Base-by-base conservation (phyloP, 2,113 vertebrate genomes). In the Strix aluco region DNA sequence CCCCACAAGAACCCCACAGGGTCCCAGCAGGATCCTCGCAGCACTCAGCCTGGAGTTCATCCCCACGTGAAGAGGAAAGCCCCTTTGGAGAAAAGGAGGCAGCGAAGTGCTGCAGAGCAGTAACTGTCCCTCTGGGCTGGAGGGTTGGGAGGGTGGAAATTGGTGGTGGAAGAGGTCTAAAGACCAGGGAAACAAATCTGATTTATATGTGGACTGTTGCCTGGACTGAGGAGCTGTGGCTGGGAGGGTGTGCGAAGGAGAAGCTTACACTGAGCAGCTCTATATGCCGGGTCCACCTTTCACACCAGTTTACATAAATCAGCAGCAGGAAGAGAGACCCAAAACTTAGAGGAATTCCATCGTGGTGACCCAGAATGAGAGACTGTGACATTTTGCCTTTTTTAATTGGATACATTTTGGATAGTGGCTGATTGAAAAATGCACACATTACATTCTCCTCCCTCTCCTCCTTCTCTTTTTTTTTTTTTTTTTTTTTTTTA, bases 351-450 rank as follows among this genome's bases (percentile, higher is more conserved):
- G 83, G 90, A 96, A 97, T 98, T 96, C 94, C 93, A 88, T 75
- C 32, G 11, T 93, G 81, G 21, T 96, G 97, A 97, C 96, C 97
- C 97, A 93, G 94, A 97, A 95, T 95, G 96, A 97, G 86, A 95
- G 77, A 94, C 59, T 77, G 52, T 96, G 97, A 94, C 96, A 96
- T 94, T 96, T 93, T 79, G 65, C 74, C 16, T 42, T 97, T 96
- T 94, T 93, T 92, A 97, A 93, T 96, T 97, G 88, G 93, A 80
- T 93, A 74, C 52, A 93, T 96, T 97, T 97, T 42, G 36, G 32
- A 79, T 86, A 73, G 63, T 29, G 59, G 74, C n/a, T 92, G 83
- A 92, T 82, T 90, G 44, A 89, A 86, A 84, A 62, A 88, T 66
- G 61, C 10, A 16, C 19, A 47, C 3, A 3, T 42, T 57, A 51